Base-by-base conservation (phyloP, 2,113 vertebrate species). In the Hydrolagus affinis region DNA sequence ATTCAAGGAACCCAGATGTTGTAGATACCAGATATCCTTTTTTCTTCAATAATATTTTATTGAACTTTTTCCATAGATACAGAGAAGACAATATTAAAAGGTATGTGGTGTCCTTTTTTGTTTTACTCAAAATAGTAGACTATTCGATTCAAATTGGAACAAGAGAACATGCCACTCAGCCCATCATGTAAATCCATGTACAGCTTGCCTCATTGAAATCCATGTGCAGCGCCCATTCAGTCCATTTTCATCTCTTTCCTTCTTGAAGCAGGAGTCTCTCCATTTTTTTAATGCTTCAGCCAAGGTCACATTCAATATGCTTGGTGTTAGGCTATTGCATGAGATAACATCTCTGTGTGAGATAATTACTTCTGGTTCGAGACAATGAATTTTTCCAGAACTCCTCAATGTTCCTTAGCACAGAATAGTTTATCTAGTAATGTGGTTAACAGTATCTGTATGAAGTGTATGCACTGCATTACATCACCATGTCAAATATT, bases 61-160 rank as follows among this genome's bases (percentile, higher is more conserved):
- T 83, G 62, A 83, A 60, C 78, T 83, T 83, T 83, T 30, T 83
- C 60, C 78, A 1, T 83, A 83, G 78, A 83, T 83, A 66, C 78
- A 83, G 62, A 83, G 78, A 66, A 83, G 78, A 83, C 78, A 83
- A 83, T 83, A 68, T 83, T 68, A 83, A 83, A 83, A 83, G 78
- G 78, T 83, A 83, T 32, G 78, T 83, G 25, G 25, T 28, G 30
- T 28, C 71, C 23, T 66, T 66, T n/a, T 83, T 25, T 21, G 30
- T 66, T 83, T 44, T 44, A 44, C 44, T 44, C 19, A 68, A 83
- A 62, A n/a, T 30, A 83, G 25, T 83, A 30, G 21, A 66, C 8
- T 19, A 10, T 28, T 19, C 21, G 19, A 80, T 25, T 28, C 60
- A 28, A 80, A 19, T 68, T 83, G 78, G 60, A 32, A 83, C 2